Base-by-base conservation (phyloP, 2,113 vertebrate genomes). In the Vicugna pacos region DNA sequence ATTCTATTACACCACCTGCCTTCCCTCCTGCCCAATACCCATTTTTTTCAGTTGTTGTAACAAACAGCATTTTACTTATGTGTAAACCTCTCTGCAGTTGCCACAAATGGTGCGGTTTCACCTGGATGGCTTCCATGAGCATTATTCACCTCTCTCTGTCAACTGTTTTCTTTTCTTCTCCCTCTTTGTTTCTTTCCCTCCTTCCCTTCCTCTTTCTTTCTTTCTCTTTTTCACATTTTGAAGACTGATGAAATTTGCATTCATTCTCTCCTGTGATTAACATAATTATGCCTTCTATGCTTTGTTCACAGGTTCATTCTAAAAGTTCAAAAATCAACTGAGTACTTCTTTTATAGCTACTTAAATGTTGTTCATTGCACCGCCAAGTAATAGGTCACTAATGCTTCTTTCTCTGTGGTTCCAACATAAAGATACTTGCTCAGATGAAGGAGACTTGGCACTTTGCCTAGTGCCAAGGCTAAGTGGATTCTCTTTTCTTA, bases 141-240 rank as follows among this genome's bases (percentile, higher is more conserved):
- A n/a, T 75, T n/a, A 35, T 26, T 19, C 10, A 35, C 35, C 50
- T 75, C 10, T 48, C 32, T 83, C 48, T 70, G 11, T 80, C 46
- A 79, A 5, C 72, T 69, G 26, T 48, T 35, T 46, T 15, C 32
- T 38, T 30, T 52, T 30, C 30, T 24, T 84, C 35, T 75, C 35
- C 42, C 13, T 52, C 46, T 35, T 56, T 62, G 26, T n/a, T 28
- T 3, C 73, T 48, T 35, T 67, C 11, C 48, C 17, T 24, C 3
- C 19, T 54, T 16, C 11, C 4, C n/a, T 28, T 28, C 2, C 10
- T 22, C 16, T 35, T 7, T 9, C 1, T 38, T 2, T 7, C 28
- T n/a, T 28, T 17, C 3, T 38, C 32, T 38, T 62, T 69, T 35
- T 73, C 22, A 30, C 13, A 67, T 67, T 79, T 80, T 38, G 16